These are phyloP conservation scores for Dipodomys ordii DNA, from an alignment of 2,113 vertebrate species.

Conservation along the genomic window DNA sequence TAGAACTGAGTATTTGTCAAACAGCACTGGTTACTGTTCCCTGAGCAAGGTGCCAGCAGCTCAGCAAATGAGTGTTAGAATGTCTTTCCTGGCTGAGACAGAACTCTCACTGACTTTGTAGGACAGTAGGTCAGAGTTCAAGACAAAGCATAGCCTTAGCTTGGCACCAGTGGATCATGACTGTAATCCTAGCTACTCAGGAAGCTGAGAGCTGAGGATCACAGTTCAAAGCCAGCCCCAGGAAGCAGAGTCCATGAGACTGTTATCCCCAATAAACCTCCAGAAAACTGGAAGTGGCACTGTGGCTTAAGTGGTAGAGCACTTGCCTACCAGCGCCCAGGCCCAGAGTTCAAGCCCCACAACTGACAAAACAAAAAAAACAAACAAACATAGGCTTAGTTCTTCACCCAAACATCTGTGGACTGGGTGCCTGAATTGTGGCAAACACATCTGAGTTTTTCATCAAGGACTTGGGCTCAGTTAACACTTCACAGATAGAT, in stretches of 20 bases:
- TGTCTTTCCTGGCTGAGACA: neutral
- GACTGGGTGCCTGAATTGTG: neutral
- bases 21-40: accelerated
- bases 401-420: neutral
- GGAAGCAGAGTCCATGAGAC: no score
- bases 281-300: no score
- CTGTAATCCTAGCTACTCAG: no score
- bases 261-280: no score
- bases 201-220: no score
- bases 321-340: no score
- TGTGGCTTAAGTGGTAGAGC: no score
- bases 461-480: neutral
- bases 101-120: neutral
- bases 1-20: neutral
- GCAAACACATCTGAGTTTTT: neutral
- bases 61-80: no score
- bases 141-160: neutral
- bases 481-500: neutral
- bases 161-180: no score
- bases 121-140: neutral
- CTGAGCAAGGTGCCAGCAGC: neutral
- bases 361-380: no score
- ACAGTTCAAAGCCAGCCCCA: no score
- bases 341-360: neutral
- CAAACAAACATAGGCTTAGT: neutral